Percentiles rank a stretch among this genome's conserved stretches.
Conservation (phyloP, 2,888 invertebrate species). For the Mythimna pallens region DNA sequence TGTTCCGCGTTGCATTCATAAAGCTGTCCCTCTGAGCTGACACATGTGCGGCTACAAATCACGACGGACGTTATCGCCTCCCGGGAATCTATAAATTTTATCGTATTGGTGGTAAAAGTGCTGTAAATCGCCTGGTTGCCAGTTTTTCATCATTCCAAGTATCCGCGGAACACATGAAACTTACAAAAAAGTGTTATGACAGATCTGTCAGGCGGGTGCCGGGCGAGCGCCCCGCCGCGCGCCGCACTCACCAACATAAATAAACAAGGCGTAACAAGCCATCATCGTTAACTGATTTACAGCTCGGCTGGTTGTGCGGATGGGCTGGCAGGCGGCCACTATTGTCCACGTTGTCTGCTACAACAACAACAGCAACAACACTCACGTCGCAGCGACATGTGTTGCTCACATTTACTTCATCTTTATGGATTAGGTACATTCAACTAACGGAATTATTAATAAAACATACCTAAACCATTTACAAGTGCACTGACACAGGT, state of each 20-base stretch:
- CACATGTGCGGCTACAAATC: conserved; percentile 61
- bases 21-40: conserved; percentile 30
- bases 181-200: conserved; percentile 73
- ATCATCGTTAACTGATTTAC: conserved; percentile 70
- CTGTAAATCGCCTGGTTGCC: conserved; percentile 67
- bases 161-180: conserved; percentile 59
- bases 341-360: conserved; percentile 38
- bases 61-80: conserved; percentile 63
- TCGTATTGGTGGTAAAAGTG: conserved; percentile 75
- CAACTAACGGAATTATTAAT: too few relatives aligned
- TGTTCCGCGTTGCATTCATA: conserved; percentile 43
- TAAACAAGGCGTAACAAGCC: conserved; percentile 67
- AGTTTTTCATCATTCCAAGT: conserved; percentile 73
- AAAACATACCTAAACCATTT: too few relatives aligned
- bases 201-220: conserved; percentile 49
- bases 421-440: too few relatives aligned
- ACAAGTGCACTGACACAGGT: too few relatives aligned
- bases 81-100: conserved; percentile 81
- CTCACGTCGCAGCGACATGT: conserved; percentile 1
- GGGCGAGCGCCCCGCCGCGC: conserved; percentile 63
- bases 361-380: conserved; percentile 19
- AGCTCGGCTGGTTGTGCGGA: conserved; percentile 20
- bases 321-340: neutral
- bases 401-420: conserved; percentile 2
- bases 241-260: conserved; percentile 56